These are phyloP conservation scores for Acromyrmex heyeri DNA, from an alignment of 1,140 invertebrate species.

Conservation along the genomic window DNA sequence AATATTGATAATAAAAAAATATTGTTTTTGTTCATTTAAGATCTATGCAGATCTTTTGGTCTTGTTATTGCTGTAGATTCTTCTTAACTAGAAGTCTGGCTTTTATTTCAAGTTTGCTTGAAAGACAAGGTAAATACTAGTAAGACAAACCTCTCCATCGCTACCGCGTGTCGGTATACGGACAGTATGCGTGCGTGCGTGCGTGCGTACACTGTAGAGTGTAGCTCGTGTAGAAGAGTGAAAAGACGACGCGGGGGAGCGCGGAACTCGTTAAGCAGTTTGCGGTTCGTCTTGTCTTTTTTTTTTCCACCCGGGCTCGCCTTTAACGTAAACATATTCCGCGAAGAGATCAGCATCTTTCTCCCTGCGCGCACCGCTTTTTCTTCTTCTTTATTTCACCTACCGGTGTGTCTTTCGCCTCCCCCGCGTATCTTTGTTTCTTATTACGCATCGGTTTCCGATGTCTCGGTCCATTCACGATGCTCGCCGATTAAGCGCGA, in stretches of 20 bases:
- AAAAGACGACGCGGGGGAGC: conserved; percentile 48
- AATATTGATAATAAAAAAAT: not conserved
- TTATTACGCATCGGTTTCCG: conserved; percentile 47
- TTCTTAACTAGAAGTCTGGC: not conserved
- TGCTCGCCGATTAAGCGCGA: conserved; percentile 17
- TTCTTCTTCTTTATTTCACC: conserved; percentile 67
- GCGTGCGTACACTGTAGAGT: conserved; percentile 46
- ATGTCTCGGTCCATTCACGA: conserved; percentile 42
- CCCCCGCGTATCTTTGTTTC: conserved; percentile 31
- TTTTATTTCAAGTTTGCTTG: conserved; percentile 4
- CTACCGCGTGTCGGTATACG: conserved; percentile 28
- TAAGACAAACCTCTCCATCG: conserved; percentile 49
- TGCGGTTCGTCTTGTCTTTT: conserved; percentile 77
- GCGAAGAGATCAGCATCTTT: conserved; percentile 75
- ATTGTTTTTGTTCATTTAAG: not conserved
- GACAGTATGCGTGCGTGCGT: conserved; percentile 40
- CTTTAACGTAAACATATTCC: conserved; percentile 82
- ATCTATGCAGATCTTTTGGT: not conserved
- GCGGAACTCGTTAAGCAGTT: conserved; percentile 81
- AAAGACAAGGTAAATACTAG: conserved; percentile 8
- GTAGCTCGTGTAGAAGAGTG: conserved; percentile 67
- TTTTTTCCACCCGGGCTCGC: conserved; percentile 65
- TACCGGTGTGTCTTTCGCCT: conserved; percentile 51
- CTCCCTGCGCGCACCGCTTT: conserved; percentile 52
- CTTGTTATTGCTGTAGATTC: not conserved